Evolutionary conservation across 2,797 vertebrate genomes (phyloP).

Genomic region (Melanotaenia boesemani): DNA sequence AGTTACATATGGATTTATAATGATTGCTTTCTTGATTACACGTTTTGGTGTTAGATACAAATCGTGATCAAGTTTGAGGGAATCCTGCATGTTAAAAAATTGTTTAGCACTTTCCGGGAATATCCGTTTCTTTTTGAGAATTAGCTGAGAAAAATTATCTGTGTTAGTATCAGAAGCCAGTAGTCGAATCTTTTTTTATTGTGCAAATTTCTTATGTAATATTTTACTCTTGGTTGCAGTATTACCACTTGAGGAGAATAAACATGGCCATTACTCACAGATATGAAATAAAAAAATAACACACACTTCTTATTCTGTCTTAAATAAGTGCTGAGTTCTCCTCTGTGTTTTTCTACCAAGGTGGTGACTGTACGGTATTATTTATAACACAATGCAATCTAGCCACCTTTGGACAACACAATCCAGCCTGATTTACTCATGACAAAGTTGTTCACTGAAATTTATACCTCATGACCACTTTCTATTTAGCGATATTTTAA

Average conservation of each 20-base stretch:
- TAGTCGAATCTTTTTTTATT: neutral
- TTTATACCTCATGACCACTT: no score
- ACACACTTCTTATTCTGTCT: neutral
- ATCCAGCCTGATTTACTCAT: no score
- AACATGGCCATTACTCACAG: neutral
- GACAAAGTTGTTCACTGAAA: no score
- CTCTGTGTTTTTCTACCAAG: no score
- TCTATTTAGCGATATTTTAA: no score
- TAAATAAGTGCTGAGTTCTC: no score
- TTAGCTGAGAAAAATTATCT: neutral
- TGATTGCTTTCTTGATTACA: conserved; percentile 46
- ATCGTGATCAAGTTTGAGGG: conserved; percentile 16
- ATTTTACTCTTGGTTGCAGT: neutral
- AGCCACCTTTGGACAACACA: no score
- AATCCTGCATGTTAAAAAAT: neutral
- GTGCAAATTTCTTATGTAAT: neutral
- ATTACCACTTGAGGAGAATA: neutral
- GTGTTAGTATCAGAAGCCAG: neutral
- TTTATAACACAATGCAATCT: no score
- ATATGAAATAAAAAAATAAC: neutral
- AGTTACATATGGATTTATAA: conserved; percentile 55
- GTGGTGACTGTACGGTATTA: no score
- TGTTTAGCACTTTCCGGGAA: no score
- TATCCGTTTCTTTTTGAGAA: no score
- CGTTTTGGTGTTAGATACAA: conserved; percentile 35